These are phyloP conservation scores for Macrostomum cliftonense DNA, from an alignment of 2,888 invertebrate species.

Conservation along the genomic window DNA sequence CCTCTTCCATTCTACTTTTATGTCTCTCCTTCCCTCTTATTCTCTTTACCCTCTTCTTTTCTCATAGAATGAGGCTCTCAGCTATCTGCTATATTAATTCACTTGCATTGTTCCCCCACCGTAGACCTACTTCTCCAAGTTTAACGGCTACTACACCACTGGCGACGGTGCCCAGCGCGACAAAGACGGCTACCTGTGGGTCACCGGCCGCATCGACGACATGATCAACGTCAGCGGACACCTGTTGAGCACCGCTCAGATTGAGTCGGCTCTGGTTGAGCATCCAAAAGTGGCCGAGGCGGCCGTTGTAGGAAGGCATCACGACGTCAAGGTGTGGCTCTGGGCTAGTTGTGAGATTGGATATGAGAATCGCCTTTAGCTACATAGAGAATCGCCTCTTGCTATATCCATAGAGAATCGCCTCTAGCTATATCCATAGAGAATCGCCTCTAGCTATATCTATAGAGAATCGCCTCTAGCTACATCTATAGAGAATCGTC, in stretches of 20 bases:
- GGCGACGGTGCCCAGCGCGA: slow-evolving; percentile 85
- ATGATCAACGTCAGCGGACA: slow-evolving; percentile 97
- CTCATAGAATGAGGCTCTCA: too few species aligned
- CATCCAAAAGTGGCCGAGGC: slow-evolving; percentile 60
- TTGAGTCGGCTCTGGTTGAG: slow-evolving; percentile 42
- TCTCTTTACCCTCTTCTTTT: too few species aligned
- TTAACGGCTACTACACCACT: slow-evolving; percentile 88
- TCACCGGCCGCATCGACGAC: slow-evolving; percentile 82
- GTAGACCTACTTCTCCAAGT: slow-evolving; percentile 72
- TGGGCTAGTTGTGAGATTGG: too few species aligned
- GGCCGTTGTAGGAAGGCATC: slow-evolving; percentile 82
- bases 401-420: too few species aligned
- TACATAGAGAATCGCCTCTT: too few species aligned
- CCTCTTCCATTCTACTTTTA: too few species aligned
- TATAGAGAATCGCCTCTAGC: too few species aligned
- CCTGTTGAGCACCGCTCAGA: slow-evolving; percentile 83
- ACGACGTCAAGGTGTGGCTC: slow-evolving; percentile 52
- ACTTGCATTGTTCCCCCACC: neutral
- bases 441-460: too few species aligned
- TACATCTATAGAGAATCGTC: too few species aligned
- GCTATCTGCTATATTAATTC: neutral
- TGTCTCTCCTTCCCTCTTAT: too few species aligned
- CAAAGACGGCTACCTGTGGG: slow-evolving; percentile 81
- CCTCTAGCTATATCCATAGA: too few species aligned
- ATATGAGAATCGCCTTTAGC: too few species aligned